Conservation (phyloP, 2,797 vertebrate genomes). For the Percopsis omiscomaycus region DNA sequence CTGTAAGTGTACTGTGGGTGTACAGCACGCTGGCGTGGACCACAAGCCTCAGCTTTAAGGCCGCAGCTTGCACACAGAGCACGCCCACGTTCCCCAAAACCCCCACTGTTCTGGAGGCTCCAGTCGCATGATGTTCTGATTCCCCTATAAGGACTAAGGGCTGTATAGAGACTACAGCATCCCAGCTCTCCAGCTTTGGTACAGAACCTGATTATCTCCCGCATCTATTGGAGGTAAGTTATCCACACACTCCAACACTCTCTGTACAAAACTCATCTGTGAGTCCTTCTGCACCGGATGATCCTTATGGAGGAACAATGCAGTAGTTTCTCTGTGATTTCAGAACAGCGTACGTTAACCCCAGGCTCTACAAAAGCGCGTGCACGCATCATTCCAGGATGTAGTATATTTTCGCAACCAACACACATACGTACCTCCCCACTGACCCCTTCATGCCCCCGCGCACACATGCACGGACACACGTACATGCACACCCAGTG, state of each 20-base stretch:
- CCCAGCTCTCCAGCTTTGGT: not conserved
- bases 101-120: constrained; percentile 15
- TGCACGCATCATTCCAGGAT: not conserved
- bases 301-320: constrained; percentile 19
- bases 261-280: constrained; percentile 30
- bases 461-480: constrained; percentile 6
- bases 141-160: constrained; percentile 22
- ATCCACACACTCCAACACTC: constrained; percentile 25
- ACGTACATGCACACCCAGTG: constrained; percentile 14
- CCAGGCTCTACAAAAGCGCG: constrained; percentile 21
- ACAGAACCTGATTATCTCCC: constrained; percentile 39
- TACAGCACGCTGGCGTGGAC: not conserved
- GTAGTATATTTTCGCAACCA: not conserved
- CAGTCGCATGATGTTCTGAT: constrained; percentile 13
- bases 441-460: not conserved
- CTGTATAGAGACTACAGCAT: constrained; percentile 31
- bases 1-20: too few relatives aligned
- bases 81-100: constrained; percentile 2
- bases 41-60: too few relatives aligned
- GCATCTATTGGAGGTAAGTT: constrained; percentile 27
- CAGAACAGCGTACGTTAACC: constrained; percentile 23
- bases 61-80: constrained; percentile 8
- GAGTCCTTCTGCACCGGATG: constrained; percentile 47
- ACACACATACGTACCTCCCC: not conserved
- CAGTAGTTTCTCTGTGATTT: constrained; percentile 15